Evolutionary conservation across 2,797 vertebrate species (phyloP), one percentile per base, ranked within the genome.

Genomic region (Megalops cyprinoides): DNA sequence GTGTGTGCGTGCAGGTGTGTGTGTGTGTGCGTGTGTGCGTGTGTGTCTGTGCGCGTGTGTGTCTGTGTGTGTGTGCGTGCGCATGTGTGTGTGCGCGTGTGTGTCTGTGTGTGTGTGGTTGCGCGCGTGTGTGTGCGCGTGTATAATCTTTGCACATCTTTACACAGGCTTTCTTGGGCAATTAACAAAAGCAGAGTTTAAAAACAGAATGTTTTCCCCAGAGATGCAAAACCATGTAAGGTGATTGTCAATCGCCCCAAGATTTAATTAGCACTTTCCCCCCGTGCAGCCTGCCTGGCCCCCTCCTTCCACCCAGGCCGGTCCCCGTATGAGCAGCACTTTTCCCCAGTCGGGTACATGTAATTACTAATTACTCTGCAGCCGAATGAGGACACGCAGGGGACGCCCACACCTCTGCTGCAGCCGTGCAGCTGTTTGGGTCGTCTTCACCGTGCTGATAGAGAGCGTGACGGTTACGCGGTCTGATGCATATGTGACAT

Each of bases 41-140:
- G n/a, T n/a, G n/a, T n/a, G n/a, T n/a, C n/a, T n/a, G n/a, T n/a
- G n/a, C n/a, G n/a, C n/a, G n/a, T n/a, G n/a, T n/a, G n/a, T n/a
- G n/a, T 69, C 18, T 14, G 55, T 82, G 4, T 75, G 31, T 23
- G 14, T 76, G 18, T 81, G 44, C 82, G 56, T 85, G 74, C 76
- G 58, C 44, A 74, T 49, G 44, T 74, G 71, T 76, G 28, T 76
- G 9, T 37, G 4, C 6, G n/a, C 15, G 69, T 74, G 58, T 55
- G 37, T n/a, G 1, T 60, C 31, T 23, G 14, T 76, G 18, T 81
- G 44, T 82, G 56, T 85, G 74, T 76, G 58, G 44, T 74, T 49
- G 2, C 58, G 44, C 77, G 49, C n/a, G n/a, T n/a, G n/a, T n/a
- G n/a, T n/a, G n/a, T n/a, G n/a, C n/a, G n/a, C n/a, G n/a, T n/a